Base-by-base conservation (phyloP, 2,797 vertebrate genomes). In the Leontopithecus rosalia region DNA sequence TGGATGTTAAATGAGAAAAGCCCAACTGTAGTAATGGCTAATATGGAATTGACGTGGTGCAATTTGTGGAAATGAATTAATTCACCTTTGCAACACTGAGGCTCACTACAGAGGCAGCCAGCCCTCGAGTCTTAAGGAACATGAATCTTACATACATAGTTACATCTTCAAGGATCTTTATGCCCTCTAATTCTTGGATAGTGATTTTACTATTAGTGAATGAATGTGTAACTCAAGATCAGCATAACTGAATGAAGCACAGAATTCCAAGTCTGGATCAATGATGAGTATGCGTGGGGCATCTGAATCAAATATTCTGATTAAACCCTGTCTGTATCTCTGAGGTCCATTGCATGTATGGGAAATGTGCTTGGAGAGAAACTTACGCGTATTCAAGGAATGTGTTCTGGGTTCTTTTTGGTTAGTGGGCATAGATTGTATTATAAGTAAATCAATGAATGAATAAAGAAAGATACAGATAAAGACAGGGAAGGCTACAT, bases 291-390 rank as follows among this genome's bases (percentile, higher is more conserved):
- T n/a, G 84, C 10, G 17, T 55, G 90, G 87, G 90, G 80, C 75
- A 67, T 95, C 87, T 91, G 95, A 92, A 85, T 76, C n/a, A 28
- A 22, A 24, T 26, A 2, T 50, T 80, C 70, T 81, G 72, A 79
- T 95, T 91, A 94, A 55, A 90, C 43, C 84, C 87, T 9, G 55
- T n/a, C 26, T 64, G 24, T 36, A 22, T 36, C 84, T 96, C 95
- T 88, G 93, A 84, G 87, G 90, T 72, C 76, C 17, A 0, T 4
- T 30, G 10, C 8, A 3, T n/a, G 12, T 19, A 1, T 30, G 77
- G 81, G 50, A 90, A 93, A 75, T 76, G 57, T 83, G n/a, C 81
- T 28, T 28, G 6, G 0, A 10, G 19, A 57, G 8, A 22, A 43
- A 43, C 4, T 48, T 19, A 43, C 61, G 17, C 30, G 2, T 41